Base-by-base conservation (phyloP, 2,888 invertebrate genomes). In the Callosobruchus maculatus region DNA sequence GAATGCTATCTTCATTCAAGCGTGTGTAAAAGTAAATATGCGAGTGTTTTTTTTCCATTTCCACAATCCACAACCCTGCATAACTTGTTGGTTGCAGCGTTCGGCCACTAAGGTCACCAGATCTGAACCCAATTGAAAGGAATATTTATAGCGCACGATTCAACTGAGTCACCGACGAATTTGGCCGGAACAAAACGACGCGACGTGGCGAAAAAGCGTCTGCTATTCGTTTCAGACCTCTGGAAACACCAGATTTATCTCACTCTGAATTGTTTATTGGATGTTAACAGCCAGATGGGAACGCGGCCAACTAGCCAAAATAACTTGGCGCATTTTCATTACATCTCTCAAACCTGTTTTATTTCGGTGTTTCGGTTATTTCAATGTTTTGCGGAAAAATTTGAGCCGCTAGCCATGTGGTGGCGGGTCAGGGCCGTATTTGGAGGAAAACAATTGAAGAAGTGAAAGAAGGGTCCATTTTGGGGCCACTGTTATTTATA, bases 201-300 rank as follows among this genome's bases (percentile, higher is more conserved):
- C 21, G 21, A 9, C 9, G 67, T 67, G 21, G 21, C n/a, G 22
- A 21, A 68, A 68, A 21, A 71, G 30, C 71, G 71, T 30, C 49
- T 21, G 71, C 31, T 21, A 22, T 30, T 30, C 21, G 71, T 31
- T 22, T 71, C 21, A 22, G 31, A 71, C 31, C 71, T 21, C 31
- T 49, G 21, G 21, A 31, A 22, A 30, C 71, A 71, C 21, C 71
- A 30, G 71, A 76, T 76, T 71, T 70, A 71, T 74, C 73, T 71
- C 68, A 71, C 73, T 76, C 71, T 66, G 70, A 73, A 72, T 72
- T 77, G 77, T 78, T 78, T 79, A 79, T 79, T 75, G 75, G 74
- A 75, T 77, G 78, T 77, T 77, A 77, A 77, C 78, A 76, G 75
- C 75, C 75, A 74, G 31, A 71, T 74, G 77, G 76, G 77, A 78